phyloP scores from a whole-genome alignment of 1,140 invertebrate species.

The Sycophila sp. region DNA sequence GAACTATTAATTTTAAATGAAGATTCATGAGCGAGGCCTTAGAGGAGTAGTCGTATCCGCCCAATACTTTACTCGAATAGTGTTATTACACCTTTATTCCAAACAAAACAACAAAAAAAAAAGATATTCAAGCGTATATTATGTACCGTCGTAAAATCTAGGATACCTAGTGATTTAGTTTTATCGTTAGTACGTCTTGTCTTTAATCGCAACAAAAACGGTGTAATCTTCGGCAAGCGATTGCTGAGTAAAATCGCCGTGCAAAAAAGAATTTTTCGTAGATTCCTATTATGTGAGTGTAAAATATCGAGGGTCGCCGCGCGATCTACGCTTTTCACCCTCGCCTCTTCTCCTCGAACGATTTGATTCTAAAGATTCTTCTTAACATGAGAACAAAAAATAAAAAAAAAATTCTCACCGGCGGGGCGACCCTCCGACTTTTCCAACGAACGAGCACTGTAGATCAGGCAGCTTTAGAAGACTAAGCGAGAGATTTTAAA shows the following conservation, averaged over 20 bases:
- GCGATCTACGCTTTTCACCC: no score
- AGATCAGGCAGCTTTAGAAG: neutral
- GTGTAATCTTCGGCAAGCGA: slow-evolving; percentile 30
- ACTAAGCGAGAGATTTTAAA: no score
- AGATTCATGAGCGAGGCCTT: slow-evolving; percentile 66
- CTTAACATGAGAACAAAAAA: neutral
- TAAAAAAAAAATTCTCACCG: neutral
- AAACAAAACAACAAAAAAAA: no score
- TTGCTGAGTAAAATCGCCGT: slow-evolving; percentile 15
- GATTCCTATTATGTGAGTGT: slow-evolving; percentile 35
- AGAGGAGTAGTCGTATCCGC: slow-evolving; percentile 65
- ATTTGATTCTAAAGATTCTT: neutral
- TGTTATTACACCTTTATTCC: slow-evolving; percentile 48
- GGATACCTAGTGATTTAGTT: slow-evolving; percentile 57
- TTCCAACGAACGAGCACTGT: neutral
- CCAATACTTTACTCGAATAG: slow-evolving; percentile 56
- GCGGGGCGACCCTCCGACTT: no score
- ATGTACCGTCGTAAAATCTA: slow-evolving; percentile 37
- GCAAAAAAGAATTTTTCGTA: slow-evolving; percentile 11
- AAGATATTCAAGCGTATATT: slow-evolving; percentile 51
- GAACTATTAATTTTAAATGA: slow-evolving; percentile 52
- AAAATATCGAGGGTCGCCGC: no score
- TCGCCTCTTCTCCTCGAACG: no score
- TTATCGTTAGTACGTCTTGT: no score
- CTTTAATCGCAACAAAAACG: slow-evolving; percentile 42